A percentile compares a stretch with the other conserved stretches of the same genome.
phyloP scores from a whole-genome alignment of 1,140 invertebrate species.

The Drosophila mauritiana region DNA sequence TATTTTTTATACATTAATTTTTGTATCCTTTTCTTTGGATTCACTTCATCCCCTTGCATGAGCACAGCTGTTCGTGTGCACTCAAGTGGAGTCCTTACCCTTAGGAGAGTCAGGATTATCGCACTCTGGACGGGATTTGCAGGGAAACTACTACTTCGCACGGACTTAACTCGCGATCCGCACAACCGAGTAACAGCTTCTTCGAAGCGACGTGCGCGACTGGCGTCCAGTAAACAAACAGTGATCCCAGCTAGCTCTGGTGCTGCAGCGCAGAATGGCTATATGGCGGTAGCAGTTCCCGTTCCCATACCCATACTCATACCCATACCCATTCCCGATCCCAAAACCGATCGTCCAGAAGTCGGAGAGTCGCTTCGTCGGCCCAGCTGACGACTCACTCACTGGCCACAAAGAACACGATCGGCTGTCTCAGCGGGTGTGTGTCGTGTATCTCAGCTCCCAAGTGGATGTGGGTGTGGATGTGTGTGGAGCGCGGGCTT shows the following conservation, averaged over 20 bases:
- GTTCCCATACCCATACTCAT: neutral
- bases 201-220: constrained; percentile 77
- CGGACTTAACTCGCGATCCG: constrained; percentile 39
- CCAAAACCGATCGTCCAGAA: constrained; percentile 39
- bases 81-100: constrained; percentile 13
- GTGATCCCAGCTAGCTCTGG: constrained; percentile 63
- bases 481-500: constrained; percentile 61
- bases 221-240: constrained; percentile 70
- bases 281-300: constrained; percentile 32
- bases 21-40: neutral
- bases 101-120: constrained; percentile 15
- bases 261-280: constrained; percentile 6
- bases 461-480: constrained; percentile 10
- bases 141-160: constrained; percentile 19
- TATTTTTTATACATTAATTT: neutral
- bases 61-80: neutral
- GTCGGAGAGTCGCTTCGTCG: constrained; percentile 40
- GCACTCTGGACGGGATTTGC: constrained; percentile 6
- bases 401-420: constrained; percentile 63
- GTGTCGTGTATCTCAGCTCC: constrained; percentile 19
- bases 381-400: constrained; percentile 27
- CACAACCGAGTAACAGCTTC: constrained; percentile 64
- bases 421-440: constrained; percentile 62
- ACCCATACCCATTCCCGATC: constrained; percentile 22
- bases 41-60: neutral